These are phyloP conservation scores for Cheilosia vulpina DNA, from an alignment of 2,888 invertebrate genomes.

Conservation along the genomic window DNA sequence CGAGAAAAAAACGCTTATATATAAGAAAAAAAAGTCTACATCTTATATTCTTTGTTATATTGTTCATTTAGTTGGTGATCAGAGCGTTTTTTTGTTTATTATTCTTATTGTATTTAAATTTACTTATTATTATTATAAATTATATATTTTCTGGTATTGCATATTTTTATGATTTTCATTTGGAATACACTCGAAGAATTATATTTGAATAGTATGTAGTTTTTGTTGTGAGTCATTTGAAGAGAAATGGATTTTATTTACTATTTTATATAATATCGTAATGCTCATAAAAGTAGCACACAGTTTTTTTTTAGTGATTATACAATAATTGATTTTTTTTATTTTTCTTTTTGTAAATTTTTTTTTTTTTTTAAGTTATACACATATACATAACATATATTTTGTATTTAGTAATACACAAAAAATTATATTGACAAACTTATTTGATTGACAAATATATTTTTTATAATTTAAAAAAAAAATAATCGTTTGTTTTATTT, in stretches of 20 bases:
- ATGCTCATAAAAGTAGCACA: slow-evolving; percentile 69
- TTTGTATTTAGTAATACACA: slow-evolving; percentile 62
- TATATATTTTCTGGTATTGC: slow-evolving; percentile 27
- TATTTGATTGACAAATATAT: slow-evolving; percentile 74
- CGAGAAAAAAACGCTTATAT: slow-evolving; percentile 41
- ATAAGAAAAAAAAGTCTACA: slow-evolving; percentile 33
- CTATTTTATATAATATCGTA: slow-evolving; percentile 41
- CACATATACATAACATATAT: slow-evolving; percentile 64
- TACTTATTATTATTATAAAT: slow-evolving; percentile 8
- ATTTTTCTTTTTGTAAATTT: slow-evolving; percentile 56
- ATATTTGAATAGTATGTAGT: slow-evolving; percentile 29
- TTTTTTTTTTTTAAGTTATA: slow-evolving; percentile 61
- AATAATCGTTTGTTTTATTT: slow-evolving; percentile 45
- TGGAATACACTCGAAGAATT: slow-evolving; percentile 45
- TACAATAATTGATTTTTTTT: slow-evolving; percentile 45
- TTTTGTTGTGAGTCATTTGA: slow-evolving; percentile 60
- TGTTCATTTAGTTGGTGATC: slow-evolving; percentile 56
- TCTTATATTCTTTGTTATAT: slow-evolving; percentile 38
- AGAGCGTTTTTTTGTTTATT: slow-evolving; percentile 36
- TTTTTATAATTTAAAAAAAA: slow-evolving; percentile 57
- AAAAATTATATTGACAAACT: slow-evolving; percentile 64
- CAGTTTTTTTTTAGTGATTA: slow-evolving; percentile 48
- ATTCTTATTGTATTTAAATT: slow-evolving; percentile 11
- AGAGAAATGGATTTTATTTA: slow-evolving; percentile 46
- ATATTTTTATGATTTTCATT: slow-evolving; percentile 41